Evolutionary conservation across 2,113 vertebrate species (phyloP).

Genomic region (Actinemys pallida): DNA sequence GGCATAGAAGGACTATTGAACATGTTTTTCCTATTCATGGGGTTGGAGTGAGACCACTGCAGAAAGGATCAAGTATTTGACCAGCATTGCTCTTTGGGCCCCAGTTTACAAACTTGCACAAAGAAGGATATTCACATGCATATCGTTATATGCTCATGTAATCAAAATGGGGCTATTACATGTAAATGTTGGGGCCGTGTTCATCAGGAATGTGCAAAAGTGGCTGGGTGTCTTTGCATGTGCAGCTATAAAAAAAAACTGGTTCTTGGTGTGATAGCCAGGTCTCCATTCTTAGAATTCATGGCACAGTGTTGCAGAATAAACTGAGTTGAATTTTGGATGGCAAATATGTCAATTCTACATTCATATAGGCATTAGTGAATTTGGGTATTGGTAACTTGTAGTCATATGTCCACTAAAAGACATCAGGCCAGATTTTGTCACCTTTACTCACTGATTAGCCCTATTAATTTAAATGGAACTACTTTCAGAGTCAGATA

Average conservation of each 20-base stretch:
- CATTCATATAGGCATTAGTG: neutral
- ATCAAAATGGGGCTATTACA: rapidly evolving
- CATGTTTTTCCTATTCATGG: neutral
- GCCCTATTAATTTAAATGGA: neutral
- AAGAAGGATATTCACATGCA: rapidly evolving
- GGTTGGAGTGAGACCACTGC: rapidly evolving
- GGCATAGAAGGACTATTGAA: rapidly evolving
- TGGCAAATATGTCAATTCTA: neutral
- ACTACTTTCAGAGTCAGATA: neutral
- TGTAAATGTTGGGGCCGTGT: neutral
- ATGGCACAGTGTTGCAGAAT: rapidly evolving
- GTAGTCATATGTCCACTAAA: neutral
- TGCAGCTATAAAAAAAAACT: rapidly evolving
- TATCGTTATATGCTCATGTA: rapidly evolving
- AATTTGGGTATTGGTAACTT: neutral
- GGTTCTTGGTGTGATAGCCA: neutral
- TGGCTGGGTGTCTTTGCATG: rapidly evolving
- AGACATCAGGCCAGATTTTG: rapidly evolving
- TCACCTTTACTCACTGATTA: neutral
- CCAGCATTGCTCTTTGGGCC: rapidly evolving
- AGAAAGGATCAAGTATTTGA: neutral
- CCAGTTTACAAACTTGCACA: neutral
- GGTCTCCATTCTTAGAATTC: neutral
- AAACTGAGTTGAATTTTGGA: neutral
- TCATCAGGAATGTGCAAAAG: rapidly evolving